Conservation (phyloP, 2,113 vertebrate species). For the Odocoileus virginianus region DNA sequence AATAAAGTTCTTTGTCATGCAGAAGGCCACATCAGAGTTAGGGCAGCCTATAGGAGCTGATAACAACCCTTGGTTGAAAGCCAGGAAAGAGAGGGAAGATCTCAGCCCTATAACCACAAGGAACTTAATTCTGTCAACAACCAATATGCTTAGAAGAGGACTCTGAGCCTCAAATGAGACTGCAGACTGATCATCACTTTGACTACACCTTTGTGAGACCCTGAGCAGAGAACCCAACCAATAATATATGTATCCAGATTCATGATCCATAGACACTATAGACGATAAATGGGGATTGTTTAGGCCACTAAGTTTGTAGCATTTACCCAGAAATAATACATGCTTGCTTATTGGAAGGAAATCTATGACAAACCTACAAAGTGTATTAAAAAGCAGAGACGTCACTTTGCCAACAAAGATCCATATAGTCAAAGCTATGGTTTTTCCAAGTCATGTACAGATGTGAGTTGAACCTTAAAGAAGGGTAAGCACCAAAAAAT, state of each 20-base stretch:
- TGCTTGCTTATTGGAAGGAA: background rate
- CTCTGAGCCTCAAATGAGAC: background rate
- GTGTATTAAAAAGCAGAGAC: background rate
- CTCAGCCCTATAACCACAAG: background rate
- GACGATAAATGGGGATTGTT: background rate
- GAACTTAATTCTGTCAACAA: background rate
- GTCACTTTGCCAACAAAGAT: background rate
- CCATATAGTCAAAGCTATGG: background rate
- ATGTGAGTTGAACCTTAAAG: background rate
- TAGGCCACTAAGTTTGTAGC: background rate
- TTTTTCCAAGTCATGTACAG: background rate
- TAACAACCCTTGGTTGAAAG: background rate
- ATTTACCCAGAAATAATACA: background rate
- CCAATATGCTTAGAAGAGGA: background rate
- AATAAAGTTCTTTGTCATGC: background rate
- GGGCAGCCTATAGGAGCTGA: background rate
- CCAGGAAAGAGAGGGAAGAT: background rate
- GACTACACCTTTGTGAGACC: fast-evolving
- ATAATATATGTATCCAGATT: background rate
- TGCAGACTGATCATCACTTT: background rate
- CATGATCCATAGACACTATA: background rate
- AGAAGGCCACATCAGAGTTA: fast-evolving
- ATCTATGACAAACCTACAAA: background rate
- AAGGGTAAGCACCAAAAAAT: background rate
- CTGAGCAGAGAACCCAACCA: fast-evolving